Evolutionary conservation across 2,113 vertebrate species (phyloP), one percentile per base, ranked within the genome.

Genomic region (Hydropotes inermis): DNA sequence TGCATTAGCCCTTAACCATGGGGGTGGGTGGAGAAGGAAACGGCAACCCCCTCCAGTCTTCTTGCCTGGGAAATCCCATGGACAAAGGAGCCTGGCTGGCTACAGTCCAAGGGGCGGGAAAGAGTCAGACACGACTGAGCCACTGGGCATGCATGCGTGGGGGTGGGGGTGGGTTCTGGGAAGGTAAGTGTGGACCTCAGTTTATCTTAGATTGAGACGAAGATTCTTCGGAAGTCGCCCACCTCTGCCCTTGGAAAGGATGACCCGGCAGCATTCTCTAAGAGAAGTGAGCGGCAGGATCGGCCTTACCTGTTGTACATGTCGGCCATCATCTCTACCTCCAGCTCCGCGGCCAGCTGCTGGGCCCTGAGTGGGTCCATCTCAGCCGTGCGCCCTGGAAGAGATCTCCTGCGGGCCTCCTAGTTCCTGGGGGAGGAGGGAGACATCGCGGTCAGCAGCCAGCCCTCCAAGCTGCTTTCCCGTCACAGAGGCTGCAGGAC

Each of bases 291-390:
- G 25, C 2, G 0, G 1, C 3, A 12, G 23, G 23, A 84, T 7
- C 1, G 7, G 16, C 60, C 83, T 90, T 98, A 99, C 99, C 99
- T 99, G 99, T 99, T 99, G 98, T 99, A 99, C 99, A 99, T 99
- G 98, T 99, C 99, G 11, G 99, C 99, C 99, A 99, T 99, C 99
- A 99, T 99, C 97, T 99, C 99, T 98, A 99, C 99, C 98, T 99
- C 99, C 96, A 99, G 99, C 98, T 99, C 99, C 16, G 99, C 99
- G 47, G 99, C 99, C 97, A 99, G 97, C 98, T 99, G 99, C 98
- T 99, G 99, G 11, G 99, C 99, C 98, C 99, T 99, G 98, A 99
- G 97, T 10, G 99, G 99, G 98, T 99, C 99, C 99, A 99, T 99
- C 57, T n/a, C 43, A 4, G 88, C 28, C 61, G 55, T 6, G 95